Base-by-base conservation (phyloP, 2,888 invertebrate genomes). In the Parasteatoda lunata region DNA sequence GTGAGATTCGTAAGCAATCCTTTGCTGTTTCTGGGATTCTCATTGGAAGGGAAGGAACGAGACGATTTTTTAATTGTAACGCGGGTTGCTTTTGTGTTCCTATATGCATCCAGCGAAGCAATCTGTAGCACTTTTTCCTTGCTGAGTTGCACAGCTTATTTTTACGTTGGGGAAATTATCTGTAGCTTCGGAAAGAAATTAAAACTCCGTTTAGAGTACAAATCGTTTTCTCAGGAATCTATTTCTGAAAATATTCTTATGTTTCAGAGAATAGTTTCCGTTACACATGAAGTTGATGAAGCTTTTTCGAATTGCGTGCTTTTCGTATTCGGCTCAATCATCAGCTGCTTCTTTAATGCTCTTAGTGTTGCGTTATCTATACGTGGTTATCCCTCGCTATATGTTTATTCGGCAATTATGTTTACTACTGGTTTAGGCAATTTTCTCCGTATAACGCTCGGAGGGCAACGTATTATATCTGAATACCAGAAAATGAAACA, bases 261-360 rank as follows among this genome's bases (percentile, higher is more conserved):
- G 52, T 77, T 77, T 48, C 66, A 84, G 9, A 66, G 30, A 54
- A 77, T 77, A 7, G 7, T 30, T 3, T 9, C 8, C 7, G 48
- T 66, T 51, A 49, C 66, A 9, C 4, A 52, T 1, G 54, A 64
- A 6, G 66, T 77, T 3, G 70, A 84, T 5, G 13, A 54, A 3
- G 71, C 84, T 4, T 66, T 84, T 9, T 77, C 84, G 0, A 5
- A 13, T 5, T 47, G 51, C 3, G 77, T 77, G 8, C 66, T 77
- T 3, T 77, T 66, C 49, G 54, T 84, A 1, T 84, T 77, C 9
- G 77, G 77, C 6, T 64, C 77, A 9, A 13, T 49, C 11, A n/a
- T 84, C 5, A 77, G 72, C 13, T 68, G 66, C n/a, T 77, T 84
- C n/a, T 84, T 84, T 48, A 68, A 65, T 15, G 84, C 66, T 5